Conservation (phyloP, 2,797 vertebrate genomes). For the Argya squamiceps region DNA sequence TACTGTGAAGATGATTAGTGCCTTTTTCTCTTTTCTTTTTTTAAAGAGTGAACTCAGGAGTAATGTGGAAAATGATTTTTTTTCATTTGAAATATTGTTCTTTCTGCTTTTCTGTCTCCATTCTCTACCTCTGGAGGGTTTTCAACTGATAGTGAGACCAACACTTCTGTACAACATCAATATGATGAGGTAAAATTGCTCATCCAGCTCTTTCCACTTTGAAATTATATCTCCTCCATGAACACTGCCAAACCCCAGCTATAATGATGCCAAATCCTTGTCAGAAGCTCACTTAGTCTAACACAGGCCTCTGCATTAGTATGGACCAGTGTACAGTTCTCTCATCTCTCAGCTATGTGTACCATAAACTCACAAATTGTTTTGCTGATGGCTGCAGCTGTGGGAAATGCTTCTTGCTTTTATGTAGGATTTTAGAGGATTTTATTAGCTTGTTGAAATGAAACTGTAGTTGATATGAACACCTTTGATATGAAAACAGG, state of each 20-base stretch:
- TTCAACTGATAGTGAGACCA: background rate
- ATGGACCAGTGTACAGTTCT: background rate
- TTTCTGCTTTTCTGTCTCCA: background rate
- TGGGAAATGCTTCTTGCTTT: background rate
- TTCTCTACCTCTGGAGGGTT: background rate
- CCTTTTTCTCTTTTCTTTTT: background rate
- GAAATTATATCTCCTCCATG: background rate
- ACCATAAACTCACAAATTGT: background rate
- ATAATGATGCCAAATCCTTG: background rate
- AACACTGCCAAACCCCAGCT: background rate
- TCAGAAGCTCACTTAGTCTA: background rate
- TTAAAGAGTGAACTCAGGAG: background rate
- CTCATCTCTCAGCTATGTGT: background rate
- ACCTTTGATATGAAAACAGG: background rate
- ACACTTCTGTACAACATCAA: background rate
- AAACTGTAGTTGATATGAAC: background rate
- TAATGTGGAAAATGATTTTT: background rate
- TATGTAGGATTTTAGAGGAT: background rate
- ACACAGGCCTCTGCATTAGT: background rate
- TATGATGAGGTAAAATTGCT: background rate
- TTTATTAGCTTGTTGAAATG: background rate
- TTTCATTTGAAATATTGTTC: background rate
- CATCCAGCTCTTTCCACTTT: background rate
- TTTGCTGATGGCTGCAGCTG: background rate
- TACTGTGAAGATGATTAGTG: background rate